Evolutionary conservation across 2,797 vertebrate species (phyloP), one percentile per base, ranked within the genome.

Genomic region (Anniella stebbinsi): DNA sequence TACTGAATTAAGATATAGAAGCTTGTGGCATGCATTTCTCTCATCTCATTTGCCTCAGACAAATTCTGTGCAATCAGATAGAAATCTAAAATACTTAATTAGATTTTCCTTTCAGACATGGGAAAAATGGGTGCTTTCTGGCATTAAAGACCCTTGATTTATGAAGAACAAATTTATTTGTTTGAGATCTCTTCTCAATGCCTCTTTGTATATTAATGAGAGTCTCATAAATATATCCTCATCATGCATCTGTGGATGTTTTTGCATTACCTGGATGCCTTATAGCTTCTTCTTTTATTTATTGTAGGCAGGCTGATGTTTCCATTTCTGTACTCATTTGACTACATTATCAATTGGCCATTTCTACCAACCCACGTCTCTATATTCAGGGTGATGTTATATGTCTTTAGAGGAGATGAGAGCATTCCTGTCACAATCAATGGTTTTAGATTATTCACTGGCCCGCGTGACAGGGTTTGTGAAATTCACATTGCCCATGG

Each of bases 401-500:
- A n/a, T 60, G 4, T 67, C 88, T 33, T 66, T n/a, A 54, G 41
- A 48, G 78, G 51, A 4, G 25, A 30, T 54, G 91, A 88, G 89
- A 89, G 57, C 17, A 86, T 87, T 87, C 60, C n/a, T 70, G 73
- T 82, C 77, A 9, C 25, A 78, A 92, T 41, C 57, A 60, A 0
- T 2, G n/a, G 51, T 81, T 90, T 91, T 78, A 60, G 70, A 84
- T 78, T 23, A 0, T 78, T 80, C 87, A 86, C 63, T 88, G 87
- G 28, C 72, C 86, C 60, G 75, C 0, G 0, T 90, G 90, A 93
- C 57, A 86, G 51, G 88, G 80, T 84, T 84, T 95, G 75, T 86
- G 93, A 93, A 89, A 95, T 94, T 88, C 75, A 91, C 90, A 91
- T 80, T 88, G 33, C 83, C 86, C 82, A 21, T 85, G 81, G 83